Evolutionary conservation across 2,797 vertebrate species (phyloP), one percentile per base, ranked within the genome.

Genomic region (Choloepus didactylus): DNA sequence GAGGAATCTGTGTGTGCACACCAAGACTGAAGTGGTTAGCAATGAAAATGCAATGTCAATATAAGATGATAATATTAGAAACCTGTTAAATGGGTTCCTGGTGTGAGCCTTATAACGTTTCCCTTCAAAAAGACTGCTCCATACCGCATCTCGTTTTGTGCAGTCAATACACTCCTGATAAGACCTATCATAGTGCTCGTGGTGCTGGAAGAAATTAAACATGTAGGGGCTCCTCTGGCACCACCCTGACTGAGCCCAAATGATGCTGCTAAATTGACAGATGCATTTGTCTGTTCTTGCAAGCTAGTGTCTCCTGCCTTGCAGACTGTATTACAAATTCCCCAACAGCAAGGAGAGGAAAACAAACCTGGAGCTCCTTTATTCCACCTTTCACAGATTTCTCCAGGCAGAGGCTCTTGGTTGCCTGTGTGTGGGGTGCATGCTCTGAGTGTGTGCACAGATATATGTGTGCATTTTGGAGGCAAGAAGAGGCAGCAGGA

Each of bases 151-250:
- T 97, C 94, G 89, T 96, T 93, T 91, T 92, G 81, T 73, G 75
- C 91, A 94, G 95, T 97, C 96, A 96, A 93, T 95, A 96, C 38
- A 62, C 49, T 91, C 60, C 44, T 87, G 95, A 96, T 97, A 97
- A 97, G 84, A 95, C 94, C 95, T 92, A 92, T 96, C 94, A 84
- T 69, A 14, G 69, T 1, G 2, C 89, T 93, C 67, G 59, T 0
- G 10, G 91, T 5, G 60, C 79, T 92, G 69, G 89, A 83, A 96
- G 95, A 95, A 96, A 97, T 96, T 95, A 96, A 93, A 93, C 95
- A 97, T 97, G 93, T 93, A 91, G 89, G 89, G 89, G 80, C 95
- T 93, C 94, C 95, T 95, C 87, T 75, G 66, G 87, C 1, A 18
- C 85, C 79, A 31, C 27, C 21, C 87, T 85, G 96, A 95, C 83